These are phyloP conservation scores for Rhopilema esculentum DNA, from an alignment of 30 jellyfish, hydroid and myxozoan genomes.

Conservation along the genomic window DNA sequence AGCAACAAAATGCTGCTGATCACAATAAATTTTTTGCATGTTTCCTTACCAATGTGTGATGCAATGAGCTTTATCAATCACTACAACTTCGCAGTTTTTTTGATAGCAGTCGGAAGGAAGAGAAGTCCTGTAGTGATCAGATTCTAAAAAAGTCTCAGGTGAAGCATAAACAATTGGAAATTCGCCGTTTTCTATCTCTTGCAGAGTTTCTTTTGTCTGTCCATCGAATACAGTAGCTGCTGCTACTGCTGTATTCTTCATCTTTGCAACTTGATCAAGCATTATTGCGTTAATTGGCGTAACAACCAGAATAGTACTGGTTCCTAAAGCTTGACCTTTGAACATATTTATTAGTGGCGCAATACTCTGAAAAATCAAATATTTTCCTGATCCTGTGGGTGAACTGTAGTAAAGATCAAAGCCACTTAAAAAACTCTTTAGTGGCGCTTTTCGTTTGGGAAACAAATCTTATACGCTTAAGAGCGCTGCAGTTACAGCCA, in stretches of 20 bases:
- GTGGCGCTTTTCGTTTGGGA: constrained; percentile 6
- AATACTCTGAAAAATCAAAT: constrained; percentile 28
- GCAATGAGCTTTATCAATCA: constrained; percentile 39
- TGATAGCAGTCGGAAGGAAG: constrained; percentile 1
- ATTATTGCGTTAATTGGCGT: constrained; percentile 16
- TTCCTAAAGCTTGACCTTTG: constrained; percentile 1
- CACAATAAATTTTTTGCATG: not conserved
- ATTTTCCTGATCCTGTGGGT: constrained; percentile 59
- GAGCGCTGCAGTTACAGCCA: not conserved
- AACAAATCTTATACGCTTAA: constrained; percentile 1
- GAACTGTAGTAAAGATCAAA: constrained; percentile 31
- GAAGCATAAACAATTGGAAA: constrained; percentile 22
- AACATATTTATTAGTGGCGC: constrained; percentile 23
- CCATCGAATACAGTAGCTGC: constrained; percentile 32
- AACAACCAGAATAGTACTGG: constrained; percentile 13
- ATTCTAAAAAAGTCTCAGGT: constrained; percentile 3
- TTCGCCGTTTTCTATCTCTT: not conserved
- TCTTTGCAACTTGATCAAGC: constrained; percentile 41
- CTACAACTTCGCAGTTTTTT: constrained; percentile 23
- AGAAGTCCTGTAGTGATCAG: constrained; percentile 14
- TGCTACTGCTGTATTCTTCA: not conserved
- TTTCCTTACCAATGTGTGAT: constrained; percentile 10
- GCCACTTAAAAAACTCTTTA: constrained; percentile 7
- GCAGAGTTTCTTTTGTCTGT: not conserved
- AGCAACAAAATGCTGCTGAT: not conserved